Percentiles rank a stretch among this genome's conserved stretches.
These are phyloP conservation scores for Aromia moschata DNA, from an alignment of 2,888 invertebrate species.

Conservation along the genomic window DNA sequence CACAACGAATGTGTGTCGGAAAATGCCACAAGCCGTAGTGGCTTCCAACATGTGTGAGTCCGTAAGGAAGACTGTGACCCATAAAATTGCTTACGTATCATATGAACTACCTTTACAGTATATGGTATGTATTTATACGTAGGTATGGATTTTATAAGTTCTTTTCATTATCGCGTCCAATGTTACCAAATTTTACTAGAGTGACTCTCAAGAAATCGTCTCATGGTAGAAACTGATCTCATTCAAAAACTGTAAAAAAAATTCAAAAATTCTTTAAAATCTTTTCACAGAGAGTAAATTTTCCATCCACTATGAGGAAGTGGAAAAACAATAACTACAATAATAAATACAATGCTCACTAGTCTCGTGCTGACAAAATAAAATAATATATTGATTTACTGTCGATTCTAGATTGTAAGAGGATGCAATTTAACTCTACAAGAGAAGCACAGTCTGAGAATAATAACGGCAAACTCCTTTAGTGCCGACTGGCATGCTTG, in stretches of 20 bases:
- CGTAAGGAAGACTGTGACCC: background rate
- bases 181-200: too few species aligned
- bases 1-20: background rate
- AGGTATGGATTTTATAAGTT: too few species aligned
- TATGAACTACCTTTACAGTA: conserved; percentile 34
- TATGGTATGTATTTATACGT: conserved; percentile 25
- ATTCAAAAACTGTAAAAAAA: too few species aligned
- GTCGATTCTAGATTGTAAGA: background rate
- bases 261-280: too few species aligned
- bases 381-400: too few species aligned
- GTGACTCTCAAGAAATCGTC: too few species aligned
- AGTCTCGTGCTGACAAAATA: too few species aligned
- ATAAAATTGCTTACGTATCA: conserved; percentile 30
- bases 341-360: too few species aligned
- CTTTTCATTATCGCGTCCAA: background rate
- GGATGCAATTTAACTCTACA: background rate
- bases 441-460: background rate
- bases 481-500: conserved; percentile 34
- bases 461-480: background rate
- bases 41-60: background rate
- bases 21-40: background rate
- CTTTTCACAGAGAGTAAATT: too few species aligned
- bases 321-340: too few species aligned
- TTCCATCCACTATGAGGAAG: too few species aligned
- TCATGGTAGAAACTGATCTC: too few species aligned